A percentile compares a stretch with the other conserved stretches of the same genome.
These are phyloP conservation scores for Lycocorax pyrrhopterus DNA, from an alignment of 2,113 vertebrate species.

Conservation along the genomic window DNA sequence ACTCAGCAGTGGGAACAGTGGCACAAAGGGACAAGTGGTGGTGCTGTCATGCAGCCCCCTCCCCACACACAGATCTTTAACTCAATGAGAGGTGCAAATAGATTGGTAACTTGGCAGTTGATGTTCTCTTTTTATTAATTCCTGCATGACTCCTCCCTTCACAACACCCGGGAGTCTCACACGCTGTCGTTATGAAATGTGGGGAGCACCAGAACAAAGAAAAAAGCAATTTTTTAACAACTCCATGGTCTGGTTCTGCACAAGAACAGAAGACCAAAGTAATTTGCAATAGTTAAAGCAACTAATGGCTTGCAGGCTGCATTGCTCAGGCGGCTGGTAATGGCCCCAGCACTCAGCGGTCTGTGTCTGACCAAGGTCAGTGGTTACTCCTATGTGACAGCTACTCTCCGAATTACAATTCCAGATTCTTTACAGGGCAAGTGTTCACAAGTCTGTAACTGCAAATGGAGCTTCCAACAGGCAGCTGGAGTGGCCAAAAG, in stretches of 20 bases:
- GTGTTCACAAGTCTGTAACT: background rate
- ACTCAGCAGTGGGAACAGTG: background rate
- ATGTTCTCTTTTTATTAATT: background rate
- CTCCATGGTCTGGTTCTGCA: background rate
- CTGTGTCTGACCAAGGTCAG: background rate
- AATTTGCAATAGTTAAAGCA: background rate
- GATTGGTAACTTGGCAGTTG: background rate
- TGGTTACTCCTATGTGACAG: background rate
- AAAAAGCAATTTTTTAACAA: background rate
- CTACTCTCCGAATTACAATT: background rate
- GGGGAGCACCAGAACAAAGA: background rate
- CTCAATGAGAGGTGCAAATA: background rate
- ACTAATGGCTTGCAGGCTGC: background rate
- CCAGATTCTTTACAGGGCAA: background rate
- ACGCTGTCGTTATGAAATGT: background rate
- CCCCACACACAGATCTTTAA: background rate
- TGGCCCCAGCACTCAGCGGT: background rate
- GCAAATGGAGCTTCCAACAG: background rate
- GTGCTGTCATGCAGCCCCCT: background rate
- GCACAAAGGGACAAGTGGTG: background rate
- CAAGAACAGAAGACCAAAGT: background rate
- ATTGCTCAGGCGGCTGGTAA: background rate
- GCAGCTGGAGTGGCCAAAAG: background rate
- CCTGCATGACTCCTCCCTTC: background rate
- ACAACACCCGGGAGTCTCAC: background rate